Base-by-base conservation (phyloP, 2,797 vertebrate species). In the Intellagama lesueurii region DNA sequence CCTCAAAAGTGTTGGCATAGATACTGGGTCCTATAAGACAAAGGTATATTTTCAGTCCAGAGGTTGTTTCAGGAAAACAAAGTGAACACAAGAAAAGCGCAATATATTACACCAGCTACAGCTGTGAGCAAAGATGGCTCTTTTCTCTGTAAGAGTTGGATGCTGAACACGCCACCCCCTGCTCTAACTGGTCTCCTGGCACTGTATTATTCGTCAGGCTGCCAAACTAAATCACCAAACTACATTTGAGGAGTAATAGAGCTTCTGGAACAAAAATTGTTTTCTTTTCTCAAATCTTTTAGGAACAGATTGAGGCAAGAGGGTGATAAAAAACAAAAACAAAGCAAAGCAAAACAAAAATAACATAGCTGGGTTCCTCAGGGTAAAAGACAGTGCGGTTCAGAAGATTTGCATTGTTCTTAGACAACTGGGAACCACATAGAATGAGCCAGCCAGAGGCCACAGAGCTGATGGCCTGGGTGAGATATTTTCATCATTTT, bases 201-300 rank as follows among this genome's bases (percentile, higher is more conserved):
- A 47, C 64, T 28, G 90, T 91, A 94, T 95, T 92, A 93, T 91
- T 92, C 85, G 14, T 64, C 16, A 0, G 9, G 7, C 76, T 95
- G 96, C 93, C 95, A 96, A 86, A 90, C 91, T 80, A 90, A 87
- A 96, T 96, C 76, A 91, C 84, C 73, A 75, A 81, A 90, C 81
- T 77, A 40, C 76, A 19, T 0, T 5, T 91, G 90, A 91, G 92
- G 66, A 92, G 95, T 93, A 95, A 96, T 0, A 72, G 95, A 96
- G 94, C 94, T 93, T 91, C 94, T 82, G 83, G 26, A 91, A 92
- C 17, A 89, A 78, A 94, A 96, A 94, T 72, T 64, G 94, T 56
- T 96, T 94, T 86, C 94, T 93, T 75, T 90, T 92, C 91, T 95
- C 87, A 72, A 69, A 91, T 94, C 93, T 94, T 94, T 86, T 86